phyloP scores from a whole-genome alignment of 2,113 vertebrate genomes.

The Ochotona princeps region DNA sequence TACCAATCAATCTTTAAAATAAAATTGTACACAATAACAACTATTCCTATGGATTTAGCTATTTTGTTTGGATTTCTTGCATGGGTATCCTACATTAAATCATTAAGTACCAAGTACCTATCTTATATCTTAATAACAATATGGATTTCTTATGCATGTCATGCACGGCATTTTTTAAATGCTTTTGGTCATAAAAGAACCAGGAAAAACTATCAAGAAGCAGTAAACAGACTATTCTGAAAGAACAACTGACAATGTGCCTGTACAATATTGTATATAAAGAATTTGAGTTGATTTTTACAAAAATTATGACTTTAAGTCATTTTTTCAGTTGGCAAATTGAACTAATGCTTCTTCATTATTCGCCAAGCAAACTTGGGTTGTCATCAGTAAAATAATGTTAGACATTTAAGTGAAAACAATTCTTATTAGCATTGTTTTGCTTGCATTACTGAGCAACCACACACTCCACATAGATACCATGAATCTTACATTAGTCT shows the following conservation, averaged over 20 bases:
- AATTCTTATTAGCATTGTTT: background rate
- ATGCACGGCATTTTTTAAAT: background rate
- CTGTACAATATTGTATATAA: background rate
- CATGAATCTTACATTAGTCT: background rate
- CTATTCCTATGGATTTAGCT: background rate
- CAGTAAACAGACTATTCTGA: background rate
- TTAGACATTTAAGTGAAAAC: background rate
- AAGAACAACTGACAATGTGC: background rate
- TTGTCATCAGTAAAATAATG: background rate
- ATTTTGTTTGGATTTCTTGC: background rate
- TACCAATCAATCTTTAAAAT: background rate
- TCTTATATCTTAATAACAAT: background rate
- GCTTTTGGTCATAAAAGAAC: background rate
- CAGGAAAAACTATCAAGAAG: background rate
- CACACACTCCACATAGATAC: rapidly evolving
- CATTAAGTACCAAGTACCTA: background rate
- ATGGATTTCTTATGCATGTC: background rate
- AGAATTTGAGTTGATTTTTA: constrained; percentile 4
- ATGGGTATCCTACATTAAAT: background rate
- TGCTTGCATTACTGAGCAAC: background rate
- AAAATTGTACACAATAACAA: background rate
- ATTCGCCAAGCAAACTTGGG: background rate
- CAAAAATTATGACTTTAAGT: background rate
- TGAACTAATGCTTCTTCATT: background rate
- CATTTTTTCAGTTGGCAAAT: background rate